Percentiles rank a stretch among this genome's conserved stretches.
These are phyloP conservation scores for Drosophila mettleri DNA, from an alignment of 2,888 invertebrate species.

Conservation along the genomic window DNA sequence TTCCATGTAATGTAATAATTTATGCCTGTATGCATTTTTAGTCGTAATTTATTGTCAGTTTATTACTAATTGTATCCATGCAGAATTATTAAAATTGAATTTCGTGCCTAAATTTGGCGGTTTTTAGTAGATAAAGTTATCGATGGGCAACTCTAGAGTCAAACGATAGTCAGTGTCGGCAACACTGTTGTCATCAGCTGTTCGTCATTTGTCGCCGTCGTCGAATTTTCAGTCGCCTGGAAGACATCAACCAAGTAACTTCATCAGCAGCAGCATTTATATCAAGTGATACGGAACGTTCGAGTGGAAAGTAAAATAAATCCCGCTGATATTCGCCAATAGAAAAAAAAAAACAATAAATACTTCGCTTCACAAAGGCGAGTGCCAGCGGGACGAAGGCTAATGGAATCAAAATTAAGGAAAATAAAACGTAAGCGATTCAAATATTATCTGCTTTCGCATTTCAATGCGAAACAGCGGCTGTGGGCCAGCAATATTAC, in stretches of 20 bases:
- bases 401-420: constrained; percentile 32
- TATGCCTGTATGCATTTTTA: constrained; percentile 18
- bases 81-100: constrained; percentile 92
- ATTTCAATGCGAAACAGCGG: constrained; percentile 23
- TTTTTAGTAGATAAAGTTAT: background rate
- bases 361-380: constrained; percentile 22
- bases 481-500: constrained; percentile 32
- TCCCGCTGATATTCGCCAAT: constrained; percentile 54
- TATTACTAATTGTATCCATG: background rate
- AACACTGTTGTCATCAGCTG: constrained; percentile 35
- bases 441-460: constrained; percentile 26
- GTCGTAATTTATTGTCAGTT: constrained; percentile 6
- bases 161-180: constrained; percentile 1
- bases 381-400: constrained; percentile 27
- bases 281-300: constrained; percentile 27
- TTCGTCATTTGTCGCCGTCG: constrained; percentile 17
- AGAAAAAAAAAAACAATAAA: constrained; percentile 21
- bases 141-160: background rate
- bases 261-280: constrained; percentile 32
- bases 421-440: constrained; percentile 44
- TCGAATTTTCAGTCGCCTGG: constrained; percentile 10
- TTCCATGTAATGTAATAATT: constrained; percentile 2
- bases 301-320: constrained; percentile 13
- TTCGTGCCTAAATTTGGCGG: constrained; percentile 9
- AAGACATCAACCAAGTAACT: constrained; percentile 26